A percentile compares a stretch with the other conserved stretches of the same genome.
phyloP scores from a whole-genome alignment of 2,888 invertebrate species.

The Luffia ferchaultella region DNA sequence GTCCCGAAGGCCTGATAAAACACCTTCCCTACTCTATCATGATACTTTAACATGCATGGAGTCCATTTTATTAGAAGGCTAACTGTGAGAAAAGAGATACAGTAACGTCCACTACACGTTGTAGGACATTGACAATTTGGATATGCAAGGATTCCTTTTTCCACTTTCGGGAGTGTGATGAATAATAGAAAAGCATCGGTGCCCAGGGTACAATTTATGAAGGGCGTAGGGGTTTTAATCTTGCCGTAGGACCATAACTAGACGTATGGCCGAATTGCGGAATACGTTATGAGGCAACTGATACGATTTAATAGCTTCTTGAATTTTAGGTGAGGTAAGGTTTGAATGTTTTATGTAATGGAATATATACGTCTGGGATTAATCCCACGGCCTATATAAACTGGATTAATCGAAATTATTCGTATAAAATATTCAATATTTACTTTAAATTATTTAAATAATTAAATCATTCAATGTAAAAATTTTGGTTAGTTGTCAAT shows the following conservation, averaged over 20 bases:
- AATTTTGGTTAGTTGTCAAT: too few relatives aligned
- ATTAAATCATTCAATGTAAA: too few relatives aligned
- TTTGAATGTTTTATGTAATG: constrained; percentile 42
- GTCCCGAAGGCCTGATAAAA: constrained; percentile 47
- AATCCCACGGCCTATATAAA: too few relatives aligned
- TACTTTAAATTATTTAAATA: too few relatives aligned
- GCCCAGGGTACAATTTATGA: constrained; percentile 53
- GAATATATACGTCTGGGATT: too few relatives aligned
- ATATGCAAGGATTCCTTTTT: constrained; percentile 41
- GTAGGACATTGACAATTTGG: constrained; percentile 41
- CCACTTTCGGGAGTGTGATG: constrained; percentile 35
- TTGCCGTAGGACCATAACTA: constrained; percentile 58
- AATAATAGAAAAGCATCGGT: constrained; percentile 52
- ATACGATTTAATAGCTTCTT: constrained; percentile 50
- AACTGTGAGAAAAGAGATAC: constrained; percentile 29
- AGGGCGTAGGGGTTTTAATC: constrained; percentile 60
- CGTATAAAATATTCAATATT: too few relatives aligned
- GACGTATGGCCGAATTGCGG: constrained; percentile 61
- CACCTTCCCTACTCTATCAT: constrained; percentile 47
- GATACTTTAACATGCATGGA: constrained; percentile 62
- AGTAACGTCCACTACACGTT: constrained; percentile 4
- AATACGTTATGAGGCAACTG: constrained; percentile 48
- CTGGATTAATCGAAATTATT: too few relatives aligned
- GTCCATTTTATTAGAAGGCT: constrained; percentile 54
- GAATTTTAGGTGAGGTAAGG: constrained; percentile 37